phyloP scores from a whole-genome alignment of 2,113 vertebrate species.

The Hassar affinis region DNA sequence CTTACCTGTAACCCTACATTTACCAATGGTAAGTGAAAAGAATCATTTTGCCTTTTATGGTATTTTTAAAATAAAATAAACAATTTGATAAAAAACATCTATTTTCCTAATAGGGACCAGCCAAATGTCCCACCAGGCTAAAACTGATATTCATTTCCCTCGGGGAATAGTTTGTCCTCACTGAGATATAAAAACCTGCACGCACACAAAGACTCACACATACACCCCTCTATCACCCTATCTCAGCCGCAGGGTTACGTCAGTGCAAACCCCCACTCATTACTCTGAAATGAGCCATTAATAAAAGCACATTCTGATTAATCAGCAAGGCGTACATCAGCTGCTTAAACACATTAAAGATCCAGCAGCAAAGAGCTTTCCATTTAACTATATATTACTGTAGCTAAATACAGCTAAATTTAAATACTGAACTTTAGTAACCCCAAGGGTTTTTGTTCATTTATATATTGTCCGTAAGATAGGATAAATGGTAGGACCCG shows the following conservation, averaged over 20 bases:
- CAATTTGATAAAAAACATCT: background rate
- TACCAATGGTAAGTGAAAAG: too few relatives aligned
- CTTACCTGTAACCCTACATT: background rate
- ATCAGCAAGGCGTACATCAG: slow-evolving; percentile 65
- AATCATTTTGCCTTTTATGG: background rate
- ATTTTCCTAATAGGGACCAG: background rate
- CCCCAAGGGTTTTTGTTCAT: background rate
- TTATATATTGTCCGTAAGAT: background rate
- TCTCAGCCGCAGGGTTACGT: slow-evolving; percentile 62
- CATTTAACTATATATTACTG: background rate
- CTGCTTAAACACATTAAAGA: slow-evolving; percentile 67
- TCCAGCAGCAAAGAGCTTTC: slow-evolving; percentile 55
- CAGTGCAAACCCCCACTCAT: slow-evolving; percentile 68
- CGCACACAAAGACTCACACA: slow-evolving; percentile 24
- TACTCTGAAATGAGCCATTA: slow-evolving; percentile 68
- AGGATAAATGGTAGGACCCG: too few relatives aligned
- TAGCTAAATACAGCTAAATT: background rate
- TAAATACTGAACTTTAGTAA: background rate
- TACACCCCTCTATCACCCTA: slow-evolving; percentile 60
- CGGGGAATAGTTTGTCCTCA: background rate
- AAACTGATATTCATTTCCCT: background rate
- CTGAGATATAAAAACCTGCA: background rate
- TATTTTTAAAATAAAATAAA: background rate
- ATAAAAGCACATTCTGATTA: slow-evolving; percentile 61
- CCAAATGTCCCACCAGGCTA: background rate